Evolutionary conservation across 2,888 invertebrate species (phyloP).

Genomic region (Lasioglossum calceatum): DNA sequence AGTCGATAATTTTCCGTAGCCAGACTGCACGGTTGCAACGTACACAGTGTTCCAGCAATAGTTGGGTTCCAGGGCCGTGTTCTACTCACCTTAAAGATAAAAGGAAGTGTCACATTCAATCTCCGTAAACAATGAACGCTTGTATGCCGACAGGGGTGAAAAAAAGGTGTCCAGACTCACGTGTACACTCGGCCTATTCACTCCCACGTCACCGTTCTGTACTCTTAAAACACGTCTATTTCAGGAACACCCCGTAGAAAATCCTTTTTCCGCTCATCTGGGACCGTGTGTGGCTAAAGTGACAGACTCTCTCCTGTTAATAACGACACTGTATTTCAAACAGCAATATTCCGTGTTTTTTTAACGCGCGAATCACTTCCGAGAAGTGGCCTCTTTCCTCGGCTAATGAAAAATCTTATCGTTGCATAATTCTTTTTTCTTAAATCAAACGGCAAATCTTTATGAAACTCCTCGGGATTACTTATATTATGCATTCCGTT

Average conservation of each 20-base stretch:
- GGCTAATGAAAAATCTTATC: constrained; percentile 5
- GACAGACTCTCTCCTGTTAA: constrained; percentile 66
- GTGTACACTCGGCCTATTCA: constrained; percentile 7
- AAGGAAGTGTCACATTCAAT: constrained; percentile 7
- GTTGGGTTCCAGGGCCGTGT: neutral
- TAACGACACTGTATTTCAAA: constrained; percentile 78
- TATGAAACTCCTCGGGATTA: neutral
- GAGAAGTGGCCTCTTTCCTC: neutral
- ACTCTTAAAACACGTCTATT: constrained; percentile 3
- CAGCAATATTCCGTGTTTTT: constrained; percentile 70
- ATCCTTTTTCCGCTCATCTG: neutral
- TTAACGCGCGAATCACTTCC: neutral
- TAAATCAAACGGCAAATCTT: neutral
- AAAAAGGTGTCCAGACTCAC: constrained; percentile 9
- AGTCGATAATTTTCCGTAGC: constrained; percentile 18
- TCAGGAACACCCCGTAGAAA: constrained; percentile 20
- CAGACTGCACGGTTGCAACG: neutral
- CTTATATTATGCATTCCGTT: neutral
- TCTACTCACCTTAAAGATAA: constrained; percentile 9
- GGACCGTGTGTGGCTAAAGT: constrained; percentile 35
- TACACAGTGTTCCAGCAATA: neutral
- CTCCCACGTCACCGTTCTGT: neutral
- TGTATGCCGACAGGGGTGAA: neutral
- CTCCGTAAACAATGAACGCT: constrained; percentile 4
- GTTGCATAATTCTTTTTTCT: neutral